Evolutionary conservation across 1,140 invertebrate species (phyloP).

Genomic region (Geopemphigus sp.): DNA sequence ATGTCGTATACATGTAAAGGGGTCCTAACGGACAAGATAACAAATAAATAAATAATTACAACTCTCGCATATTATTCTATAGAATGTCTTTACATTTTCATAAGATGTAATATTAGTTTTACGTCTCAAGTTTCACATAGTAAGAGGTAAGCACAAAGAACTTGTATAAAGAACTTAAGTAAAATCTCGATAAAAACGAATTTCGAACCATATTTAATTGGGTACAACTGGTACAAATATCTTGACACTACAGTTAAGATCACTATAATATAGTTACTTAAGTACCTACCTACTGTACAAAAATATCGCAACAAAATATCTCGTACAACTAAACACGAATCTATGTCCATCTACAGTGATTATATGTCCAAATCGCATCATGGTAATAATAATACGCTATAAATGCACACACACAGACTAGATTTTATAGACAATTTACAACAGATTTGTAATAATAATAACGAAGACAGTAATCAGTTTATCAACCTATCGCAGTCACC

Average conservation of each 20-base stretch:
- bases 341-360: no score
- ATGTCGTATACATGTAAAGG: neutral
- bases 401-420: no score
- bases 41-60: neutral
- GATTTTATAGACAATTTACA: no score
- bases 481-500: no score
- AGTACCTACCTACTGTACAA: neutral
- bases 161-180: no score
- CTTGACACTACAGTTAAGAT: neutral
- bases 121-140: neutral
- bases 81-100: neutral
- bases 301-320: neutral
- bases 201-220: neutral
- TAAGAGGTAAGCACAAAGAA: neutral
- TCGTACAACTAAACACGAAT: neutral
- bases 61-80: neutral
- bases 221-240: neutral
- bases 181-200: neutral
- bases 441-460: no score
- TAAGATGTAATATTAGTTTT: conserved; percentile 3
- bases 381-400: no score
- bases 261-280: neutral
- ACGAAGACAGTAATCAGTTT: no score
- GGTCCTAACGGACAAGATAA: neutral
- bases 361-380: neutral